phyloP scores from a whole-genome alignment of 92 coral and sea anemone genomes.

The Pocillopora meandrina region DNA sequence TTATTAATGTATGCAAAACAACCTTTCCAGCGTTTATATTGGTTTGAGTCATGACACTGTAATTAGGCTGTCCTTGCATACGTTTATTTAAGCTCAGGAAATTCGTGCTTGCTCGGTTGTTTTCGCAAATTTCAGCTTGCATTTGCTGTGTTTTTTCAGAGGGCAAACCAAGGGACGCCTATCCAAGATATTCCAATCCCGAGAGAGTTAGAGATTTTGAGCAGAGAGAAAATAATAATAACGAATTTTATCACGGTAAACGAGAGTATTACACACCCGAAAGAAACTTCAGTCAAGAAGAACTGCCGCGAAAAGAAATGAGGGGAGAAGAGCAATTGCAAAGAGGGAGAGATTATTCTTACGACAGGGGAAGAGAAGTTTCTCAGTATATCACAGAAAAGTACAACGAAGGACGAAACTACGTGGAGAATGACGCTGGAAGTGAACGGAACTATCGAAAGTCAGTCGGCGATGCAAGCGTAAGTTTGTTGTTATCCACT shows the following conservation, averaged over 20 bases:
- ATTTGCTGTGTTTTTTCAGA: slow-evolving; percentile 20
- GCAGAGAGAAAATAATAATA: slow-evolving; percentile 40
- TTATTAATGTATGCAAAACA: slow-evolving; percentile 51
- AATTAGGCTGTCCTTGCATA: slow-evolving; percentile 28
- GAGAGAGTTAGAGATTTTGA: slow-evolving; percentile 43
- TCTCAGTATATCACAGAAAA: slow-evolving; percentile 22
- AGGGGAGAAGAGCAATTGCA: slow-evolving; percentile 22
- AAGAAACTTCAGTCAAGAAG: slow-evolving; percentile 18
- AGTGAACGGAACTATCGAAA: slow-evolving; percentile 40
- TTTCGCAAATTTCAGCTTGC: neutral
- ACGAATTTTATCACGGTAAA: slow-evolving; percentile 40
- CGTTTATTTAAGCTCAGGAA: slow-evolving; percentile 6
- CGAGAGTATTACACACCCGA: slow-evolving; percentile 29
- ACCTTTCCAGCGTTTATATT: slow-evolving; percentile 26
- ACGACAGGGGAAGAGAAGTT: slow-evolving; percentile 31
- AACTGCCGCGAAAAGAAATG: slow-evolving; percentile 34
- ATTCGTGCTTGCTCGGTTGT: neutral
- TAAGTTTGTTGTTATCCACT: slow-evolving; percentile 9
- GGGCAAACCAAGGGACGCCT: slow-evolving; percentile 26
- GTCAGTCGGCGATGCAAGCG: slow-evolving; percentile 39
- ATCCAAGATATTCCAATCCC: slow-evolving; percentile 33
- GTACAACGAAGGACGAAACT: slow-evolving; percentile 17
- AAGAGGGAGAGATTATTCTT: slow-evolving; percentile 13
- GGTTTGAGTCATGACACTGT: slow-evolving; percentile 46
- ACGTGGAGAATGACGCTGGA: slow-evolving; percentile 23